These are phyloP conservation scores for Hippotragus niger DNA, from an alignment of 2,113 vertebrate species.

Conservation along the genomic window DNA sequence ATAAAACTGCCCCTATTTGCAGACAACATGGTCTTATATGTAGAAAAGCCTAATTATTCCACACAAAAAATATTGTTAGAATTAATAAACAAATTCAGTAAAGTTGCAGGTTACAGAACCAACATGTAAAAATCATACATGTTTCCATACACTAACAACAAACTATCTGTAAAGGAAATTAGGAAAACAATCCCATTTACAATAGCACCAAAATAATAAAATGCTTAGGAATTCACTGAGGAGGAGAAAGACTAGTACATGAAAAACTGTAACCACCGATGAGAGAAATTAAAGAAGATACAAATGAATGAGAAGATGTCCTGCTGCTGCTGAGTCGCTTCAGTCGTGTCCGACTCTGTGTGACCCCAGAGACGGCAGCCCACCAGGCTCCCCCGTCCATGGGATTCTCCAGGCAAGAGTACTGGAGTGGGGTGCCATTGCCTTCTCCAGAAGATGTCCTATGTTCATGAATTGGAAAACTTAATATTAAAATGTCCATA, in stretches of 20 bases:
- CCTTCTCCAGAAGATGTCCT: neutral
- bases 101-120: neutral
- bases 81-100: neutral
- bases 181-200: neutral
- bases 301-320: neutral
- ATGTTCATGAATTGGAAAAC: neutral
- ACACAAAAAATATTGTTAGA: too few species aligned
- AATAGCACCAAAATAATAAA: neutral
- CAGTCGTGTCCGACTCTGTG: too few species aligned
- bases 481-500: neutral
- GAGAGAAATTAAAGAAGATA: neutral
- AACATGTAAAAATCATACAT: neutral
- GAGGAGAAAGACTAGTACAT: neutral
- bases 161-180: neutral
- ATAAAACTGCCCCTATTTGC: neutral
- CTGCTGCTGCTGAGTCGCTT: too few species aligned
- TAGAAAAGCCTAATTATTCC: neutral
- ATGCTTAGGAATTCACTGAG: neutral
- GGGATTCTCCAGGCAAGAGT: too few species aligned
- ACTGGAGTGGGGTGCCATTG: too few species aligned
- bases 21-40: neutral
- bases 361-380: too few species aligned
- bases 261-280: neutral
- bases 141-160: neutral
- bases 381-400: too few species aligned